A percentile compares a stretch with the other conserved stretches of the same genome.
Conservation (phyloP, 2,113 vertebrate species). For the Cavia aperea region DNA sequence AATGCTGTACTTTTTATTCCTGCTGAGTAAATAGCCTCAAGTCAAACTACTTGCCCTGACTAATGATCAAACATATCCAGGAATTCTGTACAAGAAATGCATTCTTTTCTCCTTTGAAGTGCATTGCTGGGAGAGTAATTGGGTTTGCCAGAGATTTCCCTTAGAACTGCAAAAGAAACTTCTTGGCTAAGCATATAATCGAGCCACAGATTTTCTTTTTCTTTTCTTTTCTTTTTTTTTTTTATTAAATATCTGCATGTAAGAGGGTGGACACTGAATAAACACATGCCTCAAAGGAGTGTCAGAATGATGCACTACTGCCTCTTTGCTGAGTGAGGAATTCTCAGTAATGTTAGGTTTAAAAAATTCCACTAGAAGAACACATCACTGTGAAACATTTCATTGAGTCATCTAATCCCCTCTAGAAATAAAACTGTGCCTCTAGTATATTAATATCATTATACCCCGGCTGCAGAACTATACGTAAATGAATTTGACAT, state of each 20-base stretch:
- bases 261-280: slow-evolving; percentile 50
- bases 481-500: neutral
- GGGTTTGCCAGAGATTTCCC: slow-evolving; percentile 59
- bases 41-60: slow-evolving; percentile 68
- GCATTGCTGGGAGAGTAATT: slow-evolving; percentile 60
- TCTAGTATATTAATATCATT: slow-evolving; percentile 19
- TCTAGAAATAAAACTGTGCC: slow-evolving; percentile 1
- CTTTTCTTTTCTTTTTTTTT: neutral
- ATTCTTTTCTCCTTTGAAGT: slow-evolving; percentile 67
- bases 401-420: slow-evolving; percentile 20
- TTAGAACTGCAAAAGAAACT: slow-evolving; percentile 60
- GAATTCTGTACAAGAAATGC: slow-evolving; percentile 64
- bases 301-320: slow-evolving; percentile 29
- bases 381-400: slow-evolving; percentile 33
- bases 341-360: slow-evolving; percentile 9
- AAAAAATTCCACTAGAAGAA: slow-evolving; percentile 46
- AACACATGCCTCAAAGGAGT: slow-evolving; percentile 43
- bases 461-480: slow-evolving; percentile 7
- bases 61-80: slow-evolving; percentile 70
- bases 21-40: slow-evolving; percentile 69
- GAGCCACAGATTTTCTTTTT: slow-evolving; percentile 40
- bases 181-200: slow-evolving; percentile 64
- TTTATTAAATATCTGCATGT: slow-evolving; percentile 55
- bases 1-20: slow-evolving; percentile 59
- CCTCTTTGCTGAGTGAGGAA: slow-evolving; percentile 36